These are phyloP conservation scores for Epinephelus moara DNA, from an alignment of 2,113 vertebrate species.

Conservation along the genomic window DNA sequence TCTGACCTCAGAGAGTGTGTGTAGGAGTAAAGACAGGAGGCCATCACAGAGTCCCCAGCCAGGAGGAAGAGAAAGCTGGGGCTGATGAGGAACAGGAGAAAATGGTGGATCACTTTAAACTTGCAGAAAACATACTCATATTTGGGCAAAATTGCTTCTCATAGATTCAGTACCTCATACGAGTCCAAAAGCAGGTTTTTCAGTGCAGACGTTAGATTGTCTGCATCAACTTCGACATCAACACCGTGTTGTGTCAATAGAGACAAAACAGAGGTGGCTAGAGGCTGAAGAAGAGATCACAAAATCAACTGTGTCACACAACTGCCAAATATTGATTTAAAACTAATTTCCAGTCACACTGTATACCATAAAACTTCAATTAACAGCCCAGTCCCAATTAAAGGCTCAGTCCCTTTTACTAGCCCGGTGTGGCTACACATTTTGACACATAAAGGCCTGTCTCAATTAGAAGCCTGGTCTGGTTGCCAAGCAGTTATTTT, in stretches of 20 bases:
- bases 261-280: slow-evolving; percentile 79
- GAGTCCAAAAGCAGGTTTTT: slow-evolving; percentile 60
- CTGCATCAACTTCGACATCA: slow-evolving; percentile 65
- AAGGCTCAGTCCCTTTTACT: too few species aligned
- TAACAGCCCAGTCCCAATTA: too few species aligned
- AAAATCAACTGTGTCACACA: slow-evolving; percentile 8
- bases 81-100: slow-evolving; percentile 43
- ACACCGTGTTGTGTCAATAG: slow-evolving; percentile 68
- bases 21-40: slow-evolving; percentile 77
- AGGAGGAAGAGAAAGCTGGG: slow-evolving; percentile 48
- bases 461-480: too few species aligned
- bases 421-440: too few species aligned
- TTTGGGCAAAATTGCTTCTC: neutral
- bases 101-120: neutral
- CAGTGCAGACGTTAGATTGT: slow-evolving; percentile 66
- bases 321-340: neutral
- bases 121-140: neutral
- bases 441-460: too few species aligned
- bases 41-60: slow-evolving; percentile 84
- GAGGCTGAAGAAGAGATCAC: slow-evolving; percentile 66
- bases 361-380: neutral
- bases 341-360: neutral
- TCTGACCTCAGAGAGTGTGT: slow-evolving; percentile 80
- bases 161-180: slow-evolving; percentile 66
- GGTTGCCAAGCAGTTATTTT: too few species aligned